Evolutionary conservation across 2,113 vertebrate genomes (phyloP).

Genomic region (Tylochromis polylepis): DNA sequence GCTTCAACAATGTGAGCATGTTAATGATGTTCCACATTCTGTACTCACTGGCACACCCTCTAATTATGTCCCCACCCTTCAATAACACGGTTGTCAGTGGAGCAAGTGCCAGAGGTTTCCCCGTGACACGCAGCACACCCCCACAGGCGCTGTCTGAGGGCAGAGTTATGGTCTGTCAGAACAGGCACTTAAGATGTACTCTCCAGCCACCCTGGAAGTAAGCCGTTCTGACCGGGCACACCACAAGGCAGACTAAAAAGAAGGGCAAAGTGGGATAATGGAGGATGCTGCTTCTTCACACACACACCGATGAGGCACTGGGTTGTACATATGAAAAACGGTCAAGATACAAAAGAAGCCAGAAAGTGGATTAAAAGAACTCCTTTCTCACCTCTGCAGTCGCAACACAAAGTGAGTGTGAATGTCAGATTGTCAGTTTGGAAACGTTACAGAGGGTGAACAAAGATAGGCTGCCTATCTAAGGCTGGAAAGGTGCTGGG

Average conservation of each 20-base stretch:
- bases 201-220: not conserved
- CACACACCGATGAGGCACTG: not conserved
- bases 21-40: conserved; percentile 70
- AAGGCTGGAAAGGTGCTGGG: not conserved
- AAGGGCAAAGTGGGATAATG: not conserved
- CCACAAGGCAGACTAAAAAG: not conserved
- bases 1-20: conserved; percentile 63
- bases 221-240: not conserved
- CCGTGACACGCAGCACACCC: not conserved
- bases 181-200: not conserved
- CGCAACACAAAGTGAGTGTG: not conserved
- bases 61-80: conserved; percentile 60
- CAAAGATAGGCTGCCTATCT: not conserved
- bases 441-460: not conserved
- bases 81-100: conserved; percentile 65
- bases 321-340: not conserved
- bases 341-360: not conserved
- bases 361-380: not conserved
- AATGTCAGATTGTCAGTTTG: not conserved
- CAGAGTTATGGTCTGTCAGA: not conserved
- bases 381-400: not conserved
- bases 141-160: not conserved
- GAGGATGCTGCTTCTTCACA: not conserved
- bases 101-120: conserved; percentile 10
- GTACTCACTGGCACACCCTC: conserved; percentile 39